These are phyloP conservation scores for Odontamblyopus lacepedii DNA, from an alignment of 2,797 vertebrate species.

Conservation along the genomic window DNA sequence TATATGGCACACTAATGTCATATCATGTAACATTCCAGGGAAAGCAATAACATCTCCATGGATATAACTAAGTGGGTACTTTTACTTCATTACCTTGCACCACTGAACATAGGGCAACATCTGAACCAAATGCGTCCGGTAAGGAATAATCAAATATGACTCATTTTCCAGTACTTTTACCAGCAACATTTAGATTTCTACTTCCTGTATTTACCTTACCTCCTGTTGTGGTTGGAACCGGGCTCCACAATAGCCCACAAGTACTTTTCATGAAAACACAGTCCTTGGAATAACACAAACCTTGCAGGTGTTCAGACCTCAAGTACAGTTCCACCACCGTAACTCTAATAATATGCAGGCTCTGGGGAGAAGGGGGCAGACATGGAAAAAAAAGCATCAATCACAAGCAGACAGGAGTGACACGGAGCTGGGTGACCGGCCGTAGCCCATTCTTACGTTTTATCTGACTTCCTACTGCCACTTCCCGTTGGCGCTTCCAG, in stretches of 20 bases:
- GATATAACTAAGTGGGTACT: no score
- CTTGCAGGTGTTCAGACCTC: background rate
- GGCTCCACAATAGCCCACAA: background rate
- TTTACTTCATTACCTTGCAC: no score
- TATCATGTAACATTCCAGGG: no score
- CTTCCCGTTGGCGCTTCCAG: constrained; percentile 64
- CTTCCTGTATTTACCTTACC: constrained; percentile 7
- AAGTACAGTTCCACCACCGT: background rate
- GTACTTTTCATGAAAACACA: constrained; percentile 2
- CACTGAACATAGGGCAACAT: no score
- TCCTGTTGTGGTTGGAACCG: background rate
- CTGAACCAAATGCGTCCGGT: background rate
- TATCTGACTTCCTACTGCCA: constrained; percentile 73
- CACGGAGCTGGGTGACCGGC: constrained; percentile 47
- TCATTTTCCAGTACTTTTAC: background rate
- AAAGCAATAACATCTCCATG: no score
- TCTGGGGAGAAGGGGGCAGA: background rate
- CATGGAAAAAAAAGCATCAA: constrained; percentile 48
- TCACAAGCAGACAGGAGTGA: constrained; percentile 44
- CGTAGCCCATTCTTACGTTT: constrained; percentile 59
- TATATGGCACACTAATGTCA: no score
- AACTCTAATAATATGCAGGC: background rate
- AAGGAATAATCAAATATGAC: background rate
- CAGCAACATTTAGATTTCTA: background rate
- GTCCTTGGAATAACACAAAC: background rate